These are phyloP conservation scores for Anniella stebbinsi DNA, from an alignment of 2,797 vertebrate genomes.

Conservation along the genomic window DNA sequence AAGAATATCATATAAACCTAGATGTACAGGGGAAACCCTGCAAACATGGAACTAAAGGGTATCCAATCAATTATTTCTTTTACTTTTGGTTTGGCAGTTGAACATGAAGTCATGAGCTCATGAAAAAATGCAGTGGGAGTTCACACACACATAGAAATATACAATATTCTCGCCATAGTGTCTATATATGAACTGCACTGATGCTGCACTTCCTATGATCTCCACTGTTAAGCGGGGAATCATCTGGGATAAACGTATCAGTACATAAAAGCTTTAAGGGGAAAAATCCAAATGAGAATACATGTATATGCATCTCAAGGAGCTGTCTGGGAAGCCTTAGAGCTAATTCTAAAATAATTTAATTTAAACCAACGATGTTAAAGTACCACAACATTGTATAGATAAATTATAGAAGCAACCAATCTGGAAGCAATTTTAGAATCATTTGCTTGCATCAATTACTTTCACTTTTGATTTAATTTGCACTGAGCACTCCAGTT, in stretches of 20 bases:
- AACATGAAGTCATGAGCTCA: neutral
- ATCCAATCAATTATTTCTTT: neutral
- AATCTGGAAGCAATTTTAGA: conserved; percentile 22
- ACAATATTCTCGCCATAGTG: neutral
- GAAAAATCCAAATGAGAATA: neutral
- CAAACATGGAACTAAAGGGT: neutral
- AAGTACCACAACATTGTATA: conserved; percentile 9
- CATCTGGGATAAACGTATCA: neutral
- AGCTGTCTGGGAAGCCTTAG: neutral
- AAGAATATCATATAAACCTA: neutral
- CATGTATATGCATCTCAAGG: neutral
- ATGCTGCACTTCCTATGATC: neutral
- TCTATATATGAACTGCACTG: neutral
- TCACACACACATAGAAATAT: neutral
- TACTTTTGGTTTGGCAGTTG: neutral
- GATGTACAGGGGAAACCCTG: neutral
- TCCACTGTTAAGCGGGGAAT: neutral
- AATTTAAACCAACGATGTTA: conserved; percentile 23
- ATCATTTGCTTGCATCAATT: conserved; percentile 16
- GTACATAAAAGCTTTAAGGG: neutral
- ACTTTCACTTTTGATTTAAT: conserved; percentile 9
- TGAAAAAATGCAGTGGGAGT: neutral
- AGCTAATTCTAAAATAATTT: conserved; percentile 29
- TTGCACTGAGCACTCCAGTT: neutral
- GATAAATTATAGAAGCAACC: neutral